These are phyloP conservation scores for Acomys russatus DNA, from an alignment of 2,797 vertebrate species.

Conservation along the genomic window DNA sequence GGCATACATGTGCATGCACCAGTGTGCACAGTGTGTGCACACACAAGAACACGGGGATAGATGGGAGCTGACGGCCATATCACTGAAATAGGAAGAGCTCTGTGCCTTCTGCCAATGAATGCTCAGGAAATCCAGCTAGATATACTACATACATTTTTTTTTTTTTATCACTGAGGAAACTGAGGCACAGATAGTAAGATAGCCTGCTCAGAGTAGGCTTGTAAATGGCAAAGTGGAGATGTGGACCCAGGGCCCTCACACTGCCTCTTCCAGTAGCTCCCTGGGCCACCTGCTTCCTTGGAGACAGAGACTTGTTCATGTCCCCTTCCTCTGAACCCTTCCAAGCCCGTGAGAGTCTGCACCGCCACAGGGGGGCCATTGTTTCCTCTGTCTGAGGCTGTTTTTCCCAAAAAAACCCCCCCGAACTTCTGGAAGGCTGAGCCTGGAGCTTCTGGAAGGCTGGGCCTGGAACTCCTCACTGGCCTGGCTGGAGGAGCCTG, in stretches of 20 bases:
- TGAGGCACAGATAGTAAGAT: not conserved
- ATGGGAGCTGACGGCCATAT: not conserved
- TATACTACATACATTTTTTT: too few species aligned
- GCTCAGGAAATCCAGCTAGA: not conserved
- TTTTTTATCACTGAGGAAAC: not conserved
- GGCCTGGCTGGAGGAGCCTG: not conserved
- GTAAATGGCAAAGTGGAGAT: not conserved
- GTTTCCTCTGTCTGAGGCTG: not conserved
- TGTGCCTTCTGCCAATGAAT: too few species aligned
- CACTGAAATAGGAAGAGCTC: not conserved
- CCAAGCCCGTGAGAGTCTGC: not conserved
- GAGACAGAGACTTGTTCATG: not conserved
- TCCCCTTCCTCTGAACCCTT: not conserved
- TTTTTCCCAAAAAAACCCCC: not conserved
- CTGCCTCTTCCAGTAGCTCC: not conserved
- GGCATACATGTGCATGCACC: not conserved
- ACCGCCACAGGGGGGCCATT: not conserved
- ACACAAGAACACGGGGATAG: not conserved
- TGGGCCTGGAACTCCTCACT: not conserved
- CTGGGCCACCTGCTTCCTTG: not conserved
- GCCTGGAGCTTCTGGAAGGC: too few species aligned
- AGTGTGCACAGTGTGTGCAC: too few species aligned
- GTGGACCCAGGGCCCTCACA: not conserved
- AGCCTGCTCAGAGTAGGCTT: not conserved
- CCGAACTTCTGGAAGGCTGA: not conserved